phyloP scores from a whole-genome alignment of 2,797 vertebrate species.

The Oryzias sinensis region DNA sequence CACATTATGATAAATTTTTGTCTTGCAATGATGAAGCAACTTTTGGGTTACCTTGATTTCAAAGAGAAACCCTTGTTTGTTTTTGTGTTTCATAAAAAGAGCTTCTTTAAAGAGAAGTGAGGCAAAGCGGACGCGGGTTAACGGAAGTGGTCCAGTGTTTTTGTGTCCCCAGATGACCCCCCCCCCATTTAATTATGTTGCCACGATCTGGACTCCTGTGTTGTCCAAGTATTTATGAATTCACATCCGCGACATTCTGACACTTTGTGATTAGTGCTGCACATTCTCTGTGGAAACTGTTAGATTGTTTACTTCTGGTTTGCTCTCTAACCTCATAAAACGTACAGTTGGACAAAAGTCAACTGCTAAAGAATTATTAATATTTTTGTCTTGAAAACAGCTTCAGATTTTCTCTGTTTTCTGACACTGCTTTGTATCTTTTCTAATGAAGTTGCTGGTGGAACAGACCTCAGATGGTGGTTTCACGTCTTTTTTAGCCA shows the following conservation, averaged over 20 bases:
- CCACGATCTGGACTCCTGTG: conserved; percentile 18
- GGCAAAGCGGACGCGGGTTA: conserved; percentile 64
- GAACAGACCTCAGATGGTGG: neutral
- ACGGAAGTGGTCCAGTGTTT: conserved; percentile 66
- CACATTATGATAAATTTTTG: too few relatives aligned
- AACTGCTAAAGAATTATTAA: neutral
- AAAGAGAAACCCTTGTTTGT: conserved; percentile 2
- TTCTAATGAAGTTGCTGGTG: neutral
- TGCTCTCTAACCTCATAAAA: conserved; percentile 1
- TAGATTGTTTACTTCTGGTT: conserved; percentile 5
- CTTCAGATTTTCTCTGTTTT: neutral
- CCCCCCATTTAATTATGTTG: conserved; percentile 51
- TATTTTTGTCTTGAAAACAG: neutral
- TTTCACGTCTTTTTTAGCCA: neutral
- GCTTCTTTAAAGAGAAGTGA: conserved; percentile 25
- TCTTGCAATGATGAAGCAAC: too few relatives aligned
- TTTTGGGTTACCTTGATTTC: too few relatives aligned
- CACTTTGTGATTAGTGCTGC: conserved; percentile 11
- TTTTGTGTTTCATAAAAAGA: conserved; percentile 10
- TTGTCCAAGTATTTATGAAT: conserved; percentile 2
- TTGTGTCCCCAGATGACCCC: conserved; percentile 56
- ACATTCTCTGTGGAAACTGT: conserved; percentile 1
- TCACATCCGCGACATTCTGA: neutral
- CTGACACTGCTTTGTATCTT: neutral
- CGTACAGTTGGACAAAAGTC: conserved; percentile 1